phyloP scores from a whole-genome alignment of 2,113 vertebrate species.

The Eubucco bourcierii region DNA sequence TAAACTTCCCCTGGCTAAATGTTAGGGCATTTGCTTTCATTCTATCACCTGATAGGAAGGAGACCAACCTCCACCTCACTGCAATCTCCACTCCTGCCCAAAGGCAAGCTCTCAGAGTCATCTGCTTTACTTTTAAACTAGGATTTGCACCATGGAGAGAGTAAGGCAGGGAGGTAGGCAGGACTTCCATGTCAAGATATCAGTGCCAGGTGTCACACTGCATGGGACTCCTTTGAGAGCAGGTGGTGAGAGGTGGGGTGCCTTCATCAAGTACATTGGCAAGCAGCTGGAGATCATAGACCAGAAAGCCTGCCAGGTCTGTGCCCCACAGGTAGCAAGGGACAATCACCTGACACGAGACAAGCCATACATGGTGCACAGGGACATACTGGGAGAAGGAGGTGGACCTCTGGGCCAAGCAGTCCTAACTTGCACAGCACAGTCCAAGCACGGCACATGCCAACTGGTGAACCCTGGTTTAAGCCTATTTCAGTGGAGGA shows the following conservation, averaged over 20 bases:
- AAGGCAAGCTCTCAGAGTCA: background rate
- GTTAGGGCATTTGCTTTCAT: no score
- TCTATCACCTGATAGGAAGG: no score
- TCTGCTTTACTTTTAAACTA: background rate
- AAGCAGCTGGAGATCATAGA: background rate
- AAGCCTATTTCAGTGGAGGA: rapidly evolving
- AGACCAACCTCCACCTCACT: no score
- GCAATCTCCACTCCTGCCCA: background rate
- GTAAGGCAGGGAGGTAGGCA: rapidly evolving
- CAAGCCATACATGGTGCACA: rapidly evolving
- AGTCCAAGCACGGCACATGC: background rate
- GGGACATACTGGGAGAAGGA: background rate
- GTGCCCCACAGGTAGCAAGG: background rate
- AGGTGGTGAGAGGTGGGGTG: background rate
- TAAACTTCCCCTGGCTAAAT: no score
- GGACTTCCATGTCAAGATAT: background rate
- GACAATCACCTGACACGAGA: rapidly evolving
- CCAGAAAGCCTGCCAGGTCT: background rate
- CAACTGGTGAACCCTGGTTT: background rate
- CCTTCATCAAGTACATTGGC: background rate
- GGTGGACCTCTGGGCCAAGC: background rate
- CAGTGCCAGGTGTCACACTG: background rate
- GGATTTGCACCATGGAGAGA: background rate
- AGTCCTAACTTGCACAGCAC: background rate
- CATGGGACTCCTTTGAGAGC: rapidly evolving